These are phyloP conservation scores for Apis florea DNA, from an alignment of 1,140 invertebrate species.

Conservation along the genomic window DNA sequence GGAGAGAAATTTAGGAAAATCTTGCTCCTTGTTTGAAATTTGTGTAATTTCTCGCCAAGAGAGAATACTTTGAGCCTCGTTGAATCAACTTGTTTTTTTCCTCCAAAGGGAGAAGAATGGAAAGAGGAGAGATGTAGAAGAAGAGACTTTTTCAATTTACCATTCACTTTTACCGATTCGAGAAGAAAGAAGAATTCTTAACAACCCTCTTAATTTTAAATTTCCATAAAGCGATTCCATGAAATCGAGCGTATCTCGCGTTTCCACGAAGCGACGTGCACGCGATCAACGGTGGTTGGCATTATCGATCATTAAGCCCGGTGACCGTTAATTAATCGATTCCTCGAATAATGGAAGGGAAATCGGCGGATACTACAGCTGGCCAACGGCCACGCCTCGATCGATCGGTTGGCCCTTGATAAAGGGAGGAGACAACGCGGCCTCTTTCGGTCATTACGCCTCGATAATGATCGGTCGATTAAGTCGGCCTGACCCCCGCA, in stretches of 20 bases:
- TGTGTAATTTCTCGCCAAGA: too few relatives aligned
- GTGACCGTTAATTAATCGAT: conserved; percentile 55
- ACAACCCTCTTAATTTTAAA: too few relatives aligned
- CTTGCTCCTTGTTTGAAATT: too few relatives aligned
- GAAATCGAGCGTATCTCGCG: neutral
- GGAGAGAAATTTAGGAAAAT: neutral
- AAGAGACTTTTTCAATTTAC: too few relatives aligned
- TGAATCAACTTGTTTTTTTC: too few relatives aligned
- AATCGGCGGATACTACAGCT: conserved; percentile 30
- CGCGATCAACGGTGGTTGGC: neutral
- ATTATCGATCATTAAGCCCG: conserved; percentile 27
- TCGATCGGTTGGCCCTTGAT: conserved; percentile 57
- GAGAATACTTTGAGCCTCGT: too few relatives aligned
- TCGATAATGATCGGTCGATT: conserved; percentile 66
- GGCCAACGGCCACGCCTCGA: conserved; percentile 61
- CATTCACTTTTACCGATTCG: too few relatives aligned
- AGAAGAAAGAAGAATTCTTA: too few relatives aligned
- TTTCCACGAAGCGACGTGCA: conserved; percentile 8
- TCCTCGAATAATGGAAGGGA: conserved; percentile 38
- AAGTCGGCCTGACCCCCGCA: conserved; percentile 54
- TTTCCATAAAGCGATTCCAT: too few relatives aligned
- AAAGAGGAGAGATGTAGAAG: too few relatives aligned
- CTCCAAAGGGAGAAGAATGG: too few relatives aligned
- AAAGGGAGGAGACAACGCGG: conserved; percentile 49
- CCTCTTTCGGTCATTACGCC: conserved; percentile 44